Evolutionary conservation across 2,888 invertebrate genomes (phyloP).

Genomic region (Andrena trimmerana): DNA sequence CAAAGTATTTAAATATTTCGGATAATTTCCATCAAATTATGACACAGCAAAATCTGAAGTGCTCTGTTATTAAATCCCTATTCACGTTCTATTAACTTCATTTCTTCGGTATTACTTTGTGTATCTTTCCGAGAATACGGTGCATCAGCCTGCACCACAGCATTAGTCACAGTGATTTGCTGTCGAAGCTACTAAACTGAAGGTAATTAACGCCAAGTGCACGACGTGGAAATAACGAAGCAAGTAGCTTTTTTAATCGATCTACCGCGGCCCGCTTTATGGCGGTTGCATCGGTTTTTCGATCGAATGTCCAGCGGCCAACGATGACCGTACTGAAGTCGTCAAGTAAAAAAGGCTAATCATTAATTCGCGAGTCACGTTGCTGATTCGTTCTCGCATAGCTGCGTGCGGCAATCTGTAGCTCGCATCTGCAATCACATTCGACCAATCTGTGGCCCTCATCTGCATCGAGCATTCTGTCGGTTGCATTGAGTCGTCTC

Average conservation of each 20-base stretch:
- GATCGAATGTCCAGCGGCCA: constrained; percentile 35
- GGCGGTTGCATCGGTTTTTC: constrained; percentile 44
- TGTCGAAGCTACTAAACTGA: background rate
- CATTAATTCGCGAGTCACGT: constrained; percentile 70
- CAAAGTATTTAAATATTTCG: no score
- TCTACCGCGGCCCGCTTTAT: background rate
- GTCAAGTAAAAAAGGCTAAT: constrained; percentile 50
- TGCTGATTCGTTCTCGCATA: constrained; percentile 62
- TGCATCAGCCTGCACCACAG: background rate
- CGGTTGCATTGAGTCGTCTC: constrained; percentile 49
- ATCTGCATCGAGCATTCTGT: constrained; percentile 45
- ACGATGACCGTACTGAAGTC: constrained; percentile 49
- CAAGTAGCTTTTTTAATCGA: constrained; percentile 21
- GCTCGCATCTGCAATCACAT: constrained; percentile 62
- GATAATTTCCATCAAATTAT: no score
- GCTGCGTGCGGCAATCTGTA: constrained; percentile 54
- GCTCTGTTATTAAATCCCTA: no score
- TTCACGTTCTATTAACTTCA: no score
- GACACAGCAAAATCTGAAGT: no score
- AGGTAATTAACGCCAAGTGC: background rate
- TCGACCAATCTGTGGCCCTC: constrained; percentile 57
- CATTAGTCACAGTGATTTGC: background rate
- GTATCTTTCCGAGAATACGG: no score
- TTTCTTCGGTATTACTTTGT: no score
- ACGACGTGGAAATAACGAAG: background rate